Base-by-base conservation (phyloP, 2,113 vertebrate species). In the Coptodon bakossiorum region DNA sequence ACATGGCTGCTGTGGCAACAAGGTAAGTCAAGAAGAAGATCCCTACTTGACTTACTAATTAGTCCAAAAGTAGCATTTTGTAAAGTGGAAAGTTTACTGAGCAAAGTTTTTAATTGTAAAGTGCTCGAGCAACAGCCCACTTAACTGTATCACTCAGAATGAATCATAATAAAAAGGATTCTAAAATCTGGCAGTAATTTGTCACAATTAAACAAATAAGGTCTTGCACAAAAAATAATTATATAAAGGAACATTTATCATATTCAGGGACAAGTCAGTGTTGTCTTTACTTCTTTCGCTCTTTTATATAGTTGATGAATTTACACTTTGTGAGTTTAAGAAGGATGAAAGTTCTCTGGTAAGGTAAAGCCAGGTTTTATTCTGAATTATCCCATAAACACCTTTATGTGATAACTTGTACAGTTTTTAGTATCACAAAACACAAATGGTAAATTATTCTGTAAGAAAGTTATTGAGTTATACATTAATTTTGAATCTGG, bases 381-480 rank as follows among this genome's bases (percentile, higher is more conserved):
- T 76, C 1, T 76, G 24, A 24, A 19, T 50, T 48, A 50, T 31
- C 2, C 16, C 14, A 76, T 76, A 29, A 76, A 48, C 40, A 48
- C 27, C 7, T 38, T 38, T 22, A 34, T 38, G 13, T 4, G 40
- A 68, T 68, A 61, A 38, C 90, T n/a, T 52, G 59, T 38, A 61
- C 59, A 43, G 12, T 38, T 85, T 40, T 52, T 57, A 86, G 80
- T 66, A 84, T 89, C 53, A 22, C 16, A 40, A 80, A 90, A 71
- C 45, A 68, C 19, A 79, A 88, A 80, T n/a, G n/a, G 50, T 24
- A 31, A 53, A 17, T 56, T 71, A 86, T 84, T 92, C 40, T 87
- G 61, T 86, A 82, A 84, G 57, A 19, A 90, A 82, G 53, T 43
- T 86, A 83, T 91, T 85, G 80, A 83, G 50, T 68, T 91, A 86